Evolutionary conservation across 2,113 vertebrate species (phyloP), one percentile per base, ranked within the genome.

Genomic region (Microtus ochrogaster): DNA sequence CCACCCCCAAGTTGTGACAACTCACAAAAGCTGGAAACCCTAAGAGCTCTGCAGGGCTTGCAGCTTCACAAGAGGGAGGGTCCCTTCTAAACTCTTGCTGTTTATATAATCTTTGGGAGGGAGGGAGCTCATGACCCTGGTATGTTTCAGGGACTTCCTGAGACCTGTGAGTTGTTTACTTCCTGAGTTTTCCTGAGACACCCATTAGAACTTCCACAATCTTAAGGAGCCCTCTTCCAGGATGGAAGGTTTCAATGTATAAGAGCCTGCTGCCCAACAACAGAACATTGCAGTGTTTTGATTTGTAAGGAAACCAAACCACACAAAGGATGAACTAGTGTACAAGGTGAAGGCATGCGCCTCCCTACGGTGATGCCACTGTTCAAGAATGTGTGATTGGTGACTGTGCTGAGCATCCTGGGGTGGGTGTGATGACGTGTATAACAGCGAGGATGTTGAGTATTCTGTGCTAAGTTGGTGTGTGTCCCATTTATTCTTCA

Each of bases 401-500:
- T 7, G 13, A 28, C 24, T 17, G 41, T n/a, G 58, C 79, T 24
- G 21, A 24, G 22, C 1, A 2, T 49, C 10, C 33, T 47, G 19
- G 52, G 78, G 52, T 33, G 28, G 89, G 39, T 33, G 3, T 58
- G 58, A 58, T 58, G 24, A 11, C n/a, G 44, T 47, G 33, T 49
- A 21, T 36, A 33, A n/a, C 11, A 14, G 26, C 0, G 26, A n/a
- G 24, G 39, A 26, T 47, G 41, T 78, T 28, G 39, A 13, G 12
- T 1, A 4, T 39, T 30, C 55, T 26, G 3, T 78, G 74, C 85
- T 49, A 39, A 89, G 24, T 11, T 72, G 83, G 86, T 49, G 47
- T 68, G 41, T 49, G 96, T 95, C 61, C 14, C 78, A 58, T 44
- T 97, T 94, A 33, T 89, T 92, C 98, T 97, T 95, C 6, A 99